A percentile compares a stretch with the other conserved stretches of the same genome.
These are phyloP conservation scores for Cyrtodaria siliqua DNA, from an alignment of 2,888 invertebrate species.

Conservation along the genomic window DNA sequence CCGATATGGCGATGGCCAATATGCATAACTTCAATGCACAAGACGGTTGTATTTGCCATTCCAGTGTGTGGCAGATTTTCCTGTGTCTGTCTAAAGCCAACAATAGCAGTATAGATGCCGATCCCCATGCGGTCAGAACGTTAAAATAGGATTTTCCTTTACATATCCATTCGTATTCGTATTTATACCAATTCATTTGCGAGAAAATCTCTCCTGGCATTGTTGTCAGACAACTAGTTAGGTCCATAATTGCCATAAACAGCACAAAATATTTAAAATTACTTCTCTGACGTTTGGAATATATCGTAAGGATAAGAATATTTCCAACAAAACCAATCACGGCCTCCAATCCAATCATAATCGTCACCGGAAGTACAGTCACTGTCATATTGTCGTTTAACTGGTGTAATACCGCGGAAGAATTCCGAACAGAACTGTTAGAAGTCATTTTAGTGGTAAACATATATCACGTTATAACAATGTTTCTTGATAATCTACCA, in stretches of 20 bases:
- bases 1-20: conserved; percentile 9
- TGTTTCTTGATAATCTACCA: too few relatives aligned
- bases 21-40: conserved; percentile 37
- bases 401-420: too few relatives aligned
- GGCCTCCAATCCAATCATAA: conserved; percentile 48
- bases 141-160: conserved; percentile 45
- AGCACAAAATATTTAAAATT: conserved; percentile 53
- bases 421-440: too few relatives aligned
- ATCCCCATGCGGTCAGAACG: conserved; percentile 34
- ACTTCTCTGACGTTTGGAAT: conserved; percentile 24
- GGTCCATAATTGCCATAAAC: conserved; percentile 35
- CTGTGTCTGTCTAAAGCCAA: conserved; percentile 54
- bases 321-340: conserved; percentile 49
- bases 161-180: conserved; percentile 28
- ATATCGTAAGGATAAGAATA: conserved; percentile 41
- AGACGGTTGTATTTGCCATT: conserved; percentile 48
- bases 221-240: conserved; percentile 39
- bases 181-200: conserved; percentile 38
- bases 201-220: conserved; percentile 39
- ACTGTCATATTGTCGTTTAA: conserved; percentile 34
- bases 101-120: conserved; percentile 35
- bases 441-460: too few relatives aligned
- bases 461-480: too few relatives aligned
- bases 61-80: conserved; percentile 50
- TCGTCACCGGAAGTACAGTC: conserved; percentile 52